Evolutionary conservation across 1,140 invertebrate genomes (phyloP).

Genomic region (Drosophila dunni): DNA sequence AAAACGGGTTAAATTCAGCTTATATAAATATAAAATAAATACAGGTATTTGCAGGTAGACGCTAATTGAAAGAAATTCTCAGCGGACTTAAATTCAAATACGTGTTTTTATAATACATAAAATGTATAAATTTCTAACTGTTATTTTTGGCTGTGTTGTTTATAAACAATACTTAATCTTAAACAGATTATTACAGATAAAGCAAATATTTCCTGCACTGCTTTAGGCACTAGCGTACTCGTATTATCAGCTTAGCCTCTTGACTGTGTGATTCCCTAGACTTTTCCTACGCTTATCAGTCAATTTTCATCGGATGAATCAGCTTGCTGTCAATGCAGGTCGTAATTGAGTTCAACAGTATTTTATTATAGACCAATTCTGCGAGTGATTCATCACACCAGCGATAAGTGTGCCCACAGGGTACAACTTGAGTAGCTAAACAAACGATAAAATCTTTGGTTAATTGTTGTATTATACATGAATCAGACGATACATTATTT

Average conservation of each 20-base stretch:
- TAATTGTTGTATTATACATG: no score
- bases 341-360: conserved; percentile 7
- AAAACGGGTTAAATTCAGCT: no score
- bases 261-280: conserved; percentile 17
- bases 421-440: background rate
- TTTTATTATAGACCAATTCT: conserved; percentile 15
- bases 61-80: no score
- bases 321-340: conserved; percentile 4
- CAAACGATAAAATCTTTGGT: background rate
- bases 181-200: background rate
- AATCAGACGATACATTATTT: no score
- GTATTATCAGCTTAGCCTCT: conserved; percentile 16
- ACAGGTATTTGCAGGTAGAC: no score
- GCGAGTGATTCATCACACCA: conserved; percentile 21
- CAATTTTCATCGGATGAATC: conserved; percentile 13
- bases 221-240: background rate
- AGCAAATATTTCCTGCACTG: background rate
- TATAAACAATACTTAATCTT: no score
- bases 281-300: conserved; percentile 11
- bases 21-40: no score
- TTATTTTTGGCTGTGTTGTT: no score
- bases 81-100: no score
- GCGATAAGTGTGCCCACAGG: background rate
- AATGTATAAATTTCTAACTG: no score
- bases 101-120: no score